Conservation (phyloP, 2,888 invertebrate species). For the Microplitis manilae region DNA sequence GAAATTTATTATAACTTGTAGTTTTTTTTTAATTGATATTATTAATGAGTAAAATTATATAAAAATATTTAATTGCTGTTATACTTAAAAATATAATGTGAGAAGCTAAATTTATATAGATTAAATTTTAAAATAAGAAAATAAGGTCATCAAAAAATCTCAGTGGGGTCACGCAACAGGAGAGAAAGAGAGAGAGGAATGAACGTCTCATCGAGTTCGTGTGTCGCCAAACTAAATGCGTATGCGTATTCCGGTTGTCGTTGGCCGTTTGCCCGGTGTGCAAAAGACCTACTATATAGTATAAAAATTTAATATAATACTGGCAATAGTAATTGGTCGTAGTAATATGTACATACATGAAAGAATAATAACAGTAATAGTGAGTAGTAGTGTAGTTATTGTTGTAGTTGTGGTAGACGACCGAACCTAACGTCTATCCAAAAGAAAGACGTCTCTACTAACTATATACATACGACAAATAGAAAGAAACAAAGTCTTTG, state of each 20-base stretch:
- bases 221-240: conserved; percentile 44
- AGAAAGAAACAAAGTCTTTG: conserved; percentile 17
- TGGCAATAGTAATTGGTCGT: conserved; percentile 11
- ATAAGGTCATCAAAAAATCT: conserved; percentile 33
- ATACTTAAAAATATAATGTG: neutral
- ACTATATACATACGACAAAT: neutral
- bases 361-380: neutral
- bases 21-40: too few species aligned
- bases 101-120: neutral
- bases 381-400: neutral
- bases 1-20: too few species aligned
- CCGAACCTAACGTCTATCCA: neutral
- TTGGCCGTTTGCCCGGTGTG: conserved; percentile 53
- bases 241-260: conserved; percentile 46
- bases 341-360: neutral
- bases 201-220: neutral
- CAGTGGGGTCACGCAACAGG: conserved; percentile 25
- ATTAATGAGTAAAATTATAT: neutral
- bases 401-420: neutral
- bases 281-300: conserved; percentile 31
- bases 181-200: neutral
- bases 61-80: neutral
- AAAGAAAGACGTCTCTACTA: conserved; percentile 21
- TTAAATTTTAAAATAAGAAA: conserved; percentile 1
- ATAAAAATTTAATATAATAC: neutral